Base-by-base conservation (phyloP, 2,797 vertebrate species). In the Okamejei kenojei region DNA sequence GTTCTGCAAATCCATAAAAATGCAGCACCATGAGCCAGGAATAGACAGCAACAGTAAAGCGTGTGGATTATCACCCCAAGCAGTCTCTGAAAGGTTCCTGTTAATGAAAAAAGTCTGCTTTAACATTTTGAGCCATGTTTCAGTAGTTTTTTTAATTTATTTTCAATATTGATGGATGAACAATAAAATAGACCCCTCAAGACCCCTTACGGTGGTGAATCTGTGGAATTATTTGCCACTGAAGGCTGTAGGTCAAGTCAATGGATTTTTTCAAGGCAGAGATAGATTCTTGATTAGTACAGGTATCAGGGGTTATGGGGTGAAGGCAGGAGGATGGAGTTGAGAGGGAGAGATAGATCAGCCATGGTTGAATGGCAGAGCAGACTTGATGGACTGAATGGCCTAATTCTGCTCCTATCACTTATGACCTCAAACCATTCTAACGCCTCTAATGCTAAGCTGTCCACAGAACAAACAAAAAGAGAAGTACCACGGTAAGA, bases 1-100 rank as follows among this genome's bases (percentile, higher is more conserved):
- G 29, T 82, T 84, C 45, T 68, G 86, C n/a, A 90, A 90, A 90
- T 68, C 86, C 86, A 90, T 71, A 58, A 82, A 84, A 4, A 38
- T 29, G 86, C 32, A 21, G 21, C 32, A 38, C n/a, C 5, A 19
- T 90, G 63, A 90, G 65, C 65, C 63, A 90, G 86, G 15, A 71
- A 71, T 61, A 90, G 63, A 71, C n/a, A 68, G 71, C 71, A 90
- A 32, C 84, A 17, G n/a, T 88, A 63, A 68, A 15, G 19, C 79
- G 21, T 21, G 35, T 0, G 23, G 54, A 5, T 84, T 61, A 84
- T 29, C 54, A 11, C 61, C 61, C 29, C 2, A 1, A 84, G 23
- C 45, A 58, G 81, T 26, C 81, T 84, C 54, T 84, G 45, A 84
- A 58, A 84, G 9, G 45, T 13, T 26, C 54, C 81, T 26, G 1